Evolutionary conservation across 2,888 invertebrate species (phyloP).

Genomic region (Chouioia cunea): DNA sequence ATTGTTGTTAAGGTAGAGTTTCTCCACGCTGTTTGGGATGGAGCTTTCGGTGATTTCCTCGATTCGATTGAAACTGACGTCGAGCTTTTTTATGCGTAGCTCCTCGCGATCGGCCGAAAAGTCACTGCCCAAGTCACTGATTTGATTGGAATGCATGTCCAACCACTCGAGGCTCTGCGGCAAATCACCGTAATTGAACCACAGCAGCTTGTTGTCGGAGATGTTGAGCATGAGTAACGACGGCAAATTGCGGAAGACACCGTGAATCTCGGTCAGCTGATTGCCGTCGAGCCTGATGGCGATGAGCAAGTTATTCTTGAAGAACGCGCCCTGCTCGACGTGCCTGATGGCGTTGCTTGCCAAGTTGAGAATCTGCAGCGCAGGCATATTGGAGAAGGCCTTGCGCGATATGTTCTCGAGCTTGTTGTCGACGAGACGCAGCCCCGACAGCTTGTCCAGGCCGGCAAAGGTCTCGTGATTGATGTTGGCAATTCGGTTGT

Average conservation of each 20-base stretch:
- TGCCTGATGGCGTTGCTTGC: conserved; percentile 83
- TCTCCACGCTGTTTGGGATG: conserved; percentile 81
- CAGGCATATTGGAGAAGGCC: conserved; percentile 79
- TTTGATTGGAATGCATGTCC: conserved; percentile 85
- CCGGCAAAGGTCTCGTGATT: conserved; percentile 81
- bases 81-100: conserved; percentile 81
- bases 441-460: conserved; percentile 79
- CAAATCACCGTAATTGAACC: conserved; percentile 86
- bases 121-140: conserved; percentile 81
- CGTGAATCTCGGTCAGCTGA: conserved; percentile 82
- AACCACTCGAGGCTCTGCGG: conserved; percentile 83
- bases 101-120: conserved; percentile 68
- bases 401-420: conserved; percentile 82
- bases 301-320: conserved; percentile 79
- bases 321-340: conserved; percentile 84
- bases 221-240: conserved; percentile 85
- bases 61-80: conserved; percentile 81
- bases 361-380: conserved; percentile 83
- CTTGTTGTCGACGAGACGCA: conserved; percentile 85
- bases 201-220: conserved; percentile 81
- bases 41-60: conserved; percentile 77
- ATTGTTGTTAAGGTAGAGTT: conserved; percentile 81
- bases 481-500: conserved; percentile 82
- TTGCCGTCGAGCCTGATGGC: conserved; percentile 85
- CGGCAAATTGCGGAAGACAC: conserved; percentile 80